A percentile compares a stretch with the other conserved stretches of the same genome.
These are phyloP conservation scores for Chondrilla cf. caribensis DNA, from an alignment of 37 sponge, comb jelly and placozoan species.

Conservation along the genomic window DNA sequence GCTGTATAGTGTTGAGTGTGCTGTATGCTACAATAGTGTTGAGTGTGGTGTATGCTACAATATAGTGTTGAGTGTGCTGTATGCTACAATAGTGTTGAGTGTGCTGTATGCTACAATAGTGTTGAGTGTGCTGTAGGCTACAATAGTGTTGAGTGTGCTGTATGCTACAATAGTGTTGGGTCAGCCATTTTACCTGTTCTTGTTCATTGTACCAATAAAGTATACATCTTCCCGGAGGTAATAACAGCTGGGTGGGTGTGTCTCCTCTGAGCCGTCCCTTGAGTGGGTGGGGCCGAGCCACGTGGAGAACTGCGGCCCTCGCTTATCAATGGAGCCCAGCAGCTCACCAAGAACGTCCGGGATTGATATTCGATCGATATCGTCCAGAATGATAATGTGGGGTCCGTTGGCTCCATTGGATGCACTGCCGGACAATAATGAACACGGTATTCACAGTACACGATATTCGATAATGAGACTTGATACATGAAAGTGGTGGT, in stretches of 20 bases:
- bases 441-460: too few relatives aligned
- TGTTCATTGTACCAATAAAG: slow-evolving; percentile 18
- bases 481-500: too few relatives aligned
- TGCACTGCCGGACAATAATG: background rate
- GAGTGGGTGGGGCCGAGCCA: slow-evolving; percentile 52
- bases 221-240: slow-evolving; percentile 39
- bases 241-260: slow-evolving; percentile 48
- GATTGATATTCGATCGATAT: slow-evolving; percentile 34
- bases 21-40: too few relatives aligned
- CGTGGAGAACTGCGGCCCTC: slow-evolving; percentile 43
- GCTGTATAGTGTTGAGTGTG: too few relatives aligned
- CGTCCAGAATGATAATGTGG: slow-evolving; percentile 58
- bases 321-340: slow-evolving; percentile 31
- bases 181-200: slow-evolving; percentile 3
- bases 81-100: too few relatives aligned
- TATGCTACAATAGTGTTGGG: too few relatives aligned
- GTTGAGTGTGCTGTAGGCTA: too few relatives aligned
- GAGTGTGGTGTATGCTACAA: too few relatives aligned
- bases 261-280: slow-evolving; percentile 20
- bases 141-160: too few relatives aligned
- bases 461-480: too few relatives aligned
- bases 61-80: too few relatives aligned
- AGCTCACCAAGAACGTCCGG: slow-evolving; percentile 57
- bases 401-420: background rate
- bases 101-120: too few relatives aligned